Conservation (phyloP, 2,113 vertebrate species). For the Ellobius talpinus region DNA sequence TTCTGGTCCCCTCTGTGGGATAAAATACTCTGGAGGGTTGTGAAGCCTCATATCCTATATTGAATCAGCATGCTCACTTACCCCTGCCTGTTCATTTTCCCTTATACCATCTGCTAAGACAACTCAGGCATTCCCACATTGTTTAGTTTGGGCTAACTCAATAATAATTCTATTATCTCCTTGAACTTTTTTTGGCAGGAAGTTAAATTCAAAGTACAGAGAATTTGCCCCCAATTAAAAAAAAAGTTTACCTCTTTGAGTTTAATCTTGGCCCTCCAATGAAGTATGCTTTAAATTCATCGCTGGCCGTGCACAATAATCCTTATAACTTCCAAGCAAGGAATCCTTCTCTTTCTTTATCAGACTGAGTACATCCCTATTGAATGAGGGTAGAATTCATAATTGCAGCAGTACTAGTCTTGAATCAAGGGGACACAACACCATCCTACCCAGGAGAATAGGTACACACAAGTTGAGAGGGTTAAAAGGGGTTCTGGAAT, state of each 20-base stretch:
- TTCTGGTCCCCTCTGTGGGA: neutral
- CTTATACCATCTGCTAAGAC: neutral
- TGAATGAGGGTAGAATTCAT: neutral
- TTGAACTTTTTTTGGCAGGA: neutral
- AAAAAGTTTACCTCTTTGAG: too few relatives aligned
- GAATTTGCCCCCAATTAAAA: neutral
- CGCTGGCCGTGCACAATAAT: fast-evolving
- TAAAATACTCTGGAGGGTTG: neutral
- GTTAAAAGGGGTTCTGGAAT: fast-evolving
- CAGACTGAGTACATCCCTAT: neutral
- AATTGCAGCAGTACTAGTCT: fast-evolving
- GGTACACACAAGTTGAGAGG: fast-evolving
- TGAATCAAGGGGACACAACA: neutral
- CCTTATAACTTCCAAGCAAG: neutral
- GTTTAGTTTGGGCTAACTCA: neutral
- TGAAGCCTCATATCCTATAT: too few relatives aligned
- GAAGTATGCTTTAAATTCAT: neutral
- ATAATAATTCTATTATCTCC: neutral
- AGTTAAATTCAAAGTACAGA: neutral
- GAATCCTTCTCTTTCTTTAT: neutral
- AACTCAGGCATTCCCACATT: neutral
- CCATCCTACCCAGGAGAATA: neutral
- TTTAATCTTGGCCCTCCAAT: neutral
- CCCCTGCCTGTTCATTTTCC: neutral
- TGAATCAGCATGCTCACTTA: neutral